Evolutionary conservation across 2,113 vertebrate species (phyloP).

Genomic region (Corythornis cristatus): DNA sequence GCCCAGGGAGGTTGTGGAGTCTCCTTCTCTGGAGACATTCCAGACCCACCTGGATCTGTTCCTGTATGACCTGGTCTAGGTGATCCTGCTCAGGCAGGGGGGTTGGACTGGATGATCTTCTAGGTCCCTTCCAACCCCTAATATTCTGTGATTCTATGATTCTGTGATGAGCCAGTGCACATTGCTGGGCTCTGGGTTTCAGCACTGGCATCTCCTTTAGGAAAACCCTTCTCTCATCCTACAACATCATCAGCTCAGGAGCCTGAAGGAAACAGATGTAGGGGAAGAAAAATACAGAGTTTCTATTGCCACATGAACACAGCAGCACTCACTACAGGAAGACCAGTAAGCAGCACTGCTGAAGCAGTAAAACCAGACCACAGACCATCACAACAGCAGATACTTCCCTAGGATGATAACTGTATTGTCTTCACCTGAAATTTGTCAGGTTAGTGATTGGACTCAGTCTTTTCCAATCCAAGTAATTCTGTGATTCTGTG

Average conservation of each 20-base stretch:
- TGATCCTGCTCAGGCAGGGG: too few species aligned
- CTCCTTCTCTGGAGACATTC: too few species aligned
- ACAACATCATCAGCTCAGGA: background rate
- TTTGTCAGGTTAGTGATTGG: background rate
- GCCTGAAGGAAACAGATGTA: background rate
- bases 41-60: too few species aligned
- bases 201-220: background rate
- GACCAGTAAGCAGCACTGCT: background rate
- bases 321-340: background rate
- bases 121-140: too few species aligned
- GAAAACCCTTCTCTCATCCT: background rate
- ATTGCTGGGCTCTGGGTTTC: background rate
- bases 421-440: background rate
- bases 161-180: background rate
- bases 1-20: too few species aligned
- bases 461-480: too few species aligned
- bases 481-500: too few species aligned
- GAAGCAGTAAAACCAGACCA: background rate
- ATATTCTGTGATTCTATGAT: too few species aligned
- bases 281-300: background rate
- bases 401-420: background rate
- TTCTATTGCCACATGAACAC: background rate
- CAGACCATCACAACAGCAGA: background rate
- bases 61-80: too few species aligned
- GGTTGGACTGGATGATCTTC: too few species aligned